Base-by-base conservation (phyloP, 2,113 vertebrate genomes). In the Pyxicephalus adspersus region DNA sequence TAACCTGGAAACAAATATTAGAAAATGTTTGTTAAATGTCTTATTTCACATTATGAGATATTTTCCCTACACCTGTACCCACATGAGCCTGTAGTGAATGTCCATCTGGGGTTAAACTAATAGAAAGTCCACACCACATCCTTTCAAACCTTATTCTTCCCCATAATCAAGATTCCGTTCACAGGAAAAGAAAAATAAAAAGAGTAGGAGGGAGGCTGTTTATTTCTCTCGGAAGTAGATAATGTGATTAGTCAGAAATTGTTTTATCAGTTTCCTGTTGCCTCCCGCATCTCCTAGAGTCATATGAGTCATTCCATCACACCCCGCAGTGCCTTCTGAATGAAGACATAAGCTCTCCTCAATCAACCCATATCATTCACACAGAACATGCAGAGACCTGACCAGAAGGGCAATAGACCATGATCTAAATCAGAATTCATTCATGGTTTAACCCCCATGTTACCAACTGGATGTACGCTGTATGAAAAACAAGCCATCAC, bases 181-280 rank as follows among this genome's bases (percentile, higher is more conserved):
- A 74, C 79, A 74, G 23, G 61, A 51, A 78, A 74, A 74, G 51
- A 81, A 34, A 65, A 81, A 81, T 51, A 81, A 72, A 70, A 72
- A 50, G 72, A 74, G 34, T 9, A 67, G 64, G 31, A 38, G 50
- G 61, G 65, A 81, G 65, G 45, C 28, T 74, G 70, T 81, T 74
- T 74, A 81, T 73, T 65, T 81, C 50, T 81, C 25, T 58, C 26
- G 25, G 80, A 66, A 66, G 76, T 38, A 80, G 67, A 64, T 74
- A 51, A 67, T 66, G 58, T 72, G 83, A 79, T 73, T 79, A 68
- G 51, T 60, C 23, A 51, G 61, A 83, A 60, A 61, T 26, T 23
- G 20, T 73, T 51, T 64, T 45, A 65, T 73, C 60, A 25, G 50
- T 31, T 81, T 74, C 80, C 80, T 75, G 71, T 55, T 45, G 63